Base-by-base conservation (phyloP, 2,888 invertebrate species). In the Rotaria socialis region DNA sequence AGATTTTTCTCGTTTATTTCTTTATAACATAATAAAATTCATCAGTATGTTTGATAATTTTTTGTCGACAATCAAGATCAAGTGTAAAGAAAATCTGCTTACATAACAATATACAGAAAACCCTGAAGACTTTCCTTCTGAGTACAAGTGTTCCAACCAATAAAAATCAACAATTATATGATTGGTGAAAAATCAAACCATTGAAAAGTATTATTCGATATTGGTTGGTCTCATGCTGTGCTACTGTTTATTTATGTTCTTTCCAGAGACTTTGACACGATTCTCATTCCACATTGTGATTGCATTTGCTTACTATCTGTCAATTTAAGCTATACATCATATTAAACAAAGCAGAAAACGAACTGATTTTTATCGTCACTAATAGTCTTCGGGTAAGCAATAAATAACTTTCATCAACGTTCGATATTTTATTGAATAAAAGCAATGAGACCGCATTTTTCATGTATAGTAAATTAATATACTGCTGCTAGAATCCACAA, bases 271-370 rank as follows among this genome's bases (percentile, higher is more conserved):
- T 67, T 67, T 67, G 35, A 67, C 67, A 67, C 67, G 67, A 35
- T 67, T 60, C 27, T 60, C 19, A 16, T 67, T 67, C 14, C 27
- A 14, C 27, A 35, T 27, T 67, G 14, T 35, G 16, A 35, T 67
- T 67, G 41, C 35, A 35, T 16, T 35, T 67, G 19, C 35, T 35
- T 24, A 67, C 67, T 16, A 35, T 35, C 35, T 67, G 67, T 35
- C 67, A 67, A 67, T 67, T 67, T 67, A 67, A 67, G 67, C 67
- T 67, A 16, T 67, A 35, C 35, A 67, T 67, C 67, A 35, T 67
- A 3, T 67, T 67, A 35, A 41, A 67, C 35, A 67, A 67, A 67
- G 35, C 19, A 67, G 35, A 41, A 55, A 67, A 16, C 35, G 35
- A 6, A 35, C 35, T 19, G 6, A 6, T 67, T 67, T 60, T 67